Evolutionary conservation across 2,797 vertebrate species (phyloP).

Genomic region (Danio choprae): DNA sequence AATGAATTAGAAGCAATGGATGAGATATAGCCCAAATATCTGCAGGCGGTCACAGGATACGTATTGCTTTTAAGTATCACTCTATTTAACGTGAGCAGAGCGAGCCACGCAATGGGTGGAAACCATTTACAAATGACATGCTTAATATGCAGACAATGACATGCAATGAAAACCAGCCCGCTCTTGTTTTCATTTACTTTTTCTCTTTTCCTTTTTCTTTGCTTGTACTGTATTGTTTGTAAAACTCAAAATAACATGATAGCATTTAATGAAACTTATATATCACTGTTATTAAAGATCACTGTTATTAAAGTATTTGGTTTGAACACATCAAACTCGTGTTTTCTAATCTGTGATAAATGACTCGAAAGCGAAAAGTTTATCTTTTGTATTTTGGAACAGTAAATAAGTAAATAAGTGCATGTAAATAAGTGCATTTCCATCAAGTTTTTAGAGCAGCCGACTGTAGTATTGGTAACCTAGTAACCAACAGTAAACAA

Average conservation of each 20-base stretch:
- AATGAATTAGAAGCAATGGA: slow-evolving; percentile 68
- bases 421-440: too few relatives aligned
- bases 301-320: slow-evolving; percentile 11
- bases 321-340: not conserved
- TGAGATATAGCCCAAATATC: slow-evolving; percentile 72
- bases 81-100: slow-evolving; percentile 55
- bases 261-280: slow-evolving; percentile 10
- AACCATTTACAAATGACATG: slow-evolving; percentile 64
- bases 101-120: slow-evolving; percentile 62
- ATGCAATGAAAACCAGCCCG: slow-evolving; percentile 66
- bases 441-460: too few relatives aligned
- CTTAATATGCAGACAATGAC: slow-evolving; percentile 67
- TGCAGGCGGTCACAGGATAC: slow-evolving; percentile 67
- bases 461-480: too few relatives aligned
- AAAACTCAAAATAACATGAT: not conserved
- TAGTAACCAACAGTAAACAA: too few relatives aligned
- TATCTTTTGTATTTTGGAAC: too few relatives aligned
- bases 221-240: slow-evolving; percentile 38
- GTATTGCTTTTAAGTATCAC: slow-evolving; percentile 67
- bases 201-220: slow-evolving; percentile 27
- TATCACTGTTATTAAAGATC: slow-evolving; percentile 7
- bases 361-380: not conserved
- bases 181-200: slow-evolving; percentile 48
- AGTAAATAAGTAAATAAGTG: too few relatives aligned
- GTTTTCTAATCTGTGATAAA: slow-evolving; percentile 4